Evolutionary conservation across 2,797 vertebrate species (phyloP).

Genomic region (Rhynchotus rufescens): DNA sequence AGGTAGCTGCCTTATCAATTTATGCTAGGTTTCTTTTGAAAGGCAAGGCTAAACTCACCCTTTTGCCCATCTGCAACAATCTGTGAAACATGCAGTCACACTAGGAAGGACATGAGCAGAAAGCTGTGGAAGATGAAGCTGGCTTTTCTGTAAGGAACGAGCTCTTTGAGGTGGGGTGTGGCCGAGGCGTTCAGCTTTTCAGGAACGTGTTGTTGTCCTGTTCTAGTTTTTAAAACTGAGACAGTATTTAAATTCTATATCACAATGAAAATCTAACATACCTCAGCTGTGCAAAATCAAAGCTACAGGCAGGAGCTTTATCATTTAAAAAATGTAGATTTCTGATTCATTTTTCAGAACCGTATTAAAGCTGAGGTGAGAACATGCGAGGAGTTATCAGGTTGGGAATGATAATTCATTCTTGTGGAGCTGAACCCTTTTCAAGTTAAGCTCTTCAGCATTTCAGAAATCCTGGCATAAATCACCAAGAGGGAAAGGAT

Average conservation of each 20-base stretch:
- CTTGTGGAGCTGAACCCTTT: not conserved
- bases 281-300: not conserved
- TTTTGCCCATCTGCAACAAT: not conserved
- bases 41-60: not conserved
- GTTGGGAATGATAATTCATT: not conserved
- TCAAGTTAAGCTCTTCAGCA: not conserved
- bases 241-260: not conserved
- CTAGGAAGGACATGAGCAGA: not conserved
- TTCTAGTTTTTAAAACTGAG: not conserved
- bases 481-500: not conserved
- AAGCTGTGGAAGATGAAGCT: not conserved
- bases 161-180: not conserved
- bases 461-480: not conserved
- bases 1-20: not conserved
- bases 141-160: too few species aligned
- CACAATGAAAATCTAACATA: not conserved
- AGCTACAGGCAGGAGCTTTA: not conserved
- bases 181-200: not conserved
- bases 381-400: not conserved
- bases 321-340: not conserved
- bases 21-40: not conserved
- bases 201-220: too few species aligned
- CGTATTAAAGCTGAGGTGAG: not conserved
- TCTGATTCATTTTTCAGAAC: not conserved
- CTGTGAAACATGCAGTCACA: rapidly evolving